Percentiles rank a stretch among this genome's conserved stretches.
Evolutionary conservation across 2,888 invertebrate genomes (phyloP).

Genomic region (Argyresthia albistria): DNA sequence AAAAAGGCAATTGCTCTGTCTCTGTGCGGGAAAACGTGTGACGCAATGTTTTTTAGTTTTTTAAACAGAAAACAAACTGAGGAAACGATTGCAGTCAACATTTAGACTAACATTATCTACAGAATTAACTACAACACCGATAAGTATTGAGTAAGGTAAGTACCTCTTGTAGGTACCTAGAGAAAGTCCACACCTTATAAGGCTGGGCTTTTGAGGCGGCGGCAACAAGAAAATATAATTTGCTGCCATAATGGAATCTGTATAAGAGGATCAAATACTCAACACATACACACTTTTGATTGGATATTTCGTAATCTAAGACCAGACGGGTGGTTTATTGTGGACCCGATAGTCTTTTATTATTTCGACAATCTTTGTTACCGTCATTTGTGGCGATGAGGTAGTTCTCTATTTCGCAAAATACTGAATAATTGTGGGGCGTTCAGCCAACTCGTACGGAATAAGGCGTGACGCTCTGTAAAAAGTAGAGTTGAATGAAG

Average conservation of each 20-base stretch:
- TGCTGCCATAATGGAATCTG: constrained; percentile 35
- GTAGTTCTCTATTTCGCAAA: too few relatives aligned
- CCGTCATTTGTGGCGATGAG: too few relatives aligned
- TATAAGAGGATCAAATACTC: constrained; percentile 38
- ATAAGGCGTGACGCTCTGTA: too few relatives aligned
- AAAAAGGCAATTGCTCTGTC: too few relatives aligned
- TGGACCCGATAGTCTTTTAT: not conserved
- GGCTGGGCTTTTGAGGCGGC: constrained; percentile 30
- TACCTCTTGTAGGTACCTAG: constrained; percentile 10
- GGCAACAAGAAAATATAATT: constrained; percentile 22
- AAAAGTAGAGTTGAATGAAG: too few relatives aligned
- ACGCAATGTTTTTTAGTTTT: not conserved
- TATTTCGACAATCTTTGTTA: too few relatives aligned
- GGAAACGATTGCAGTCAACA: not conserved
- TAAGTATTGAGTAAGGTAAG: not conserved
- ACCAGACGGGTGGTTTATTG: not conserved
- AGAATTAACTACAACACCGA: not conserved
- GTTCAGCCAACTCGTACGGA: too few relatives aligned
- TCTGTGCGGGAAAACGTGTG: too few relatives aligned
- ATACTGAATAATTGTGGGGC: too few relatives aligned
- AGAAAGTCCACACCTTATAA: constrained; percentile 39
- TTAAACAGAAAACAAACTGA: not conserved
- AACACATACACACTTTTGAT: constrained; percentile 25
- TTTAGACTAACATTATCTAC: not conserved
- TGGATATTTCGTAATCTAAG: constrained; percentile 14